A percentile compares a stretch with the other conserved stretches of the same genome.
Conservation (phyloP, 2,888 invertebrate genomes). For the Macrosoma leucophasiata region DNA sequence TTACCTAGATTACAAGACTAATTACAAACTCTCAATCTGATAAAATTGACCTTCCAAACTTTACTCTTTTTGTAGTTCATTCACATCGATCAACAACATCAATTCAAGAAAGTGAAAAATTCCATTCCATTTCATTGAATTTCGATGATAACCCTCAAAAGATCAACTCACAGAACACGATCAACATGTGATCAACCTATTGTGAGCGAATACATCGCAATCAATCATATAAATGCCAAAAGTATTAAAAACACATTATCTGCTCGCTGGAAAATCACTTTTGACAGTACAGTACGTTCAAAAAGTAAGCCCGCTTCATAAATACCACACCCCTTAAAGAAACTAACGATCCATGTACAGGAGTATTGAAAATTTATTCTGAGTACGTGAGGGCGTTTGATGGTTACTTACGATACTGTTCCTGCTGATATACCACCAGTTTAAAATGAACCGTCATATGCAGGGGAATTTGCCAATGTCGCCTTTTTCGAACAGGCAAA, state of each 20-base stretch:
- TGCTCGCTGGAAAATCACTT: conserved; percentile 35
- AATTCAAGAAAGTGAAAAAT: no score
- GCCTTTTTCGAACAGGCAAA: conserved; percentile 6
- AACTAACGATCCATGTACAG: conserved; percentile 60
- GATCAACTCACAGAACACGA: no score
- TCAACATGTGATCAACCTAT: no score
- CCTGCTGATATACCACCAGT: conserved; percentile 38
- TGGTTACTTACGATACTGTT: conserved; percentile 63
- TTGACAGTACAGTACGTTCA: conserved; percentile 23
- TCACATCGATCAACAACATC: no score
- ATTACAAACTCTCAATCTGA: no score
- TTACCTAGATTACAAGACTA: no score
- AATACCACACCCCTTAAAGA: conserved; percentile 53
- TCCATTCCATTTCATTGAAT: no score
- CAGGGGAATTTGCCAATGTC: neutral
- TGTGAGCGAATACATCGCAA: no score
- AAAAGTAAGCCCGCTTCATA: conserved; percentile 39
- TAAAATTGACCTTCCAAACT: no score
- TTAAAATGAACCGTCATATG: conserved; percentile 29
- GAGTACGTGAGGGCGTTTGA: conserved; percentile 60
- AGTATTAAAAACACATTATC: conserved; percentile 66
- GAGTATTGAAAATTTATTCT: conserved; percentile 73
- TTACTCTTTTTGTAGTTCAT: no score
- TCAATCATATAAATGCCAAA: conserved; percentile 43
- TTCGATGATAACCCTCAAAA: no score